Conservation (phyloP, 2,888 invertebrate species). For the Spilosoma lubricipeda region DNA sequence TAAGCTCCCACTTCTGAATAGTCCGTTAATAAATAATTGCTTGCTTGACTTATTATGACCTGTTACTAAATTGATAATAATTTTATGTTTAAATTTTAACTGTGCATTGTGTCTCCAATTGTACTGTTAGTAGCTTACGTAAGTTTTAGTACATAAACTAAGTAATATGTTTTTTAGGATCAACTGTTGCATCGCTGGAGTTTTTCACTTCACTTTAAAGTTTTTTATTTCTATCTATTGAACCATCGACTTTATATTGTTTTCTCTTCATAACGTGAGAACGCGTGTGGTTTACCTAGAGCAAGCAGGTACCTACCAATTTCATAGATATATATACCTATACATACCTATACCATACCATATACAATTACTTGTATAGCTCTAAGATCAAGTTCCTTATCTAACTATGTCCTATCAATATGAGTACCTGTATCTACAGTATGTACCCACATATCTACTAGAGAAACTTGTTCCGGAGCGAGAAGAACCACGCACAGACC, state of each 20-base stretch:
- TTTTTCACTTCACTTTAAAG: background rate
- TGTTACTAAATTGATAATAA: background rate
- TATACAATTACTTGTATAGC: background rate
- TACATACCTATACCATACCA: too few relatives aligned
- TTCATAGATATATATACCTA: too few relatives aligned
- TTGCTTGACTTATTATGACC: background rate
- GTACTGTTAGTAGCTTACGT: background rate
- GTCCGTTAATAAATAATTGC: slow-evolving; percentile 2
- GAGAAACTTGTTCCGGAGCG: slow-evolving; percentile 6
- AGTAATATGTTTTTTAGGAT: background rate
- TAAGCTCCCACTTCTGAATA: background rate
- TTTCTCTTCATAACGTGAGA: too few relatives aligned
- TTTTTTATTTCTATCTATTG: background rate
- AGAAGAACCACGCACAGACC: slow-evolving; percentile 1
- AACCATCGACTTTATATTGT: too few relatives aligned
- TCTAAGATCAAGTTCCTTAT: background rate
- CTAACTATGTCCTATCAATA: background rate
- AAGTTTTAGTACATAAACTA: background rate
- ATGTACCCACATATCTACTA: background rate
- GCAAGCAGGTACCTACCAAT: too few relatives aligned
- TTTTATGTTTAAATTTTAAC: background rate
- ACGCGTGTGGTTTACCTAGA: too few relatives aligned
- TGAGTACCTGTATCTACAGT: background rate
- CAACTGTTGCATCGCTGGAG: background rate
- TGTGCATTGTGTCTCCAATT: background rate